Evolutionary conservation across 2,888 invertebrate genomes (phyloP).

Genomic region (Eristalis arbustorum): DNA sequence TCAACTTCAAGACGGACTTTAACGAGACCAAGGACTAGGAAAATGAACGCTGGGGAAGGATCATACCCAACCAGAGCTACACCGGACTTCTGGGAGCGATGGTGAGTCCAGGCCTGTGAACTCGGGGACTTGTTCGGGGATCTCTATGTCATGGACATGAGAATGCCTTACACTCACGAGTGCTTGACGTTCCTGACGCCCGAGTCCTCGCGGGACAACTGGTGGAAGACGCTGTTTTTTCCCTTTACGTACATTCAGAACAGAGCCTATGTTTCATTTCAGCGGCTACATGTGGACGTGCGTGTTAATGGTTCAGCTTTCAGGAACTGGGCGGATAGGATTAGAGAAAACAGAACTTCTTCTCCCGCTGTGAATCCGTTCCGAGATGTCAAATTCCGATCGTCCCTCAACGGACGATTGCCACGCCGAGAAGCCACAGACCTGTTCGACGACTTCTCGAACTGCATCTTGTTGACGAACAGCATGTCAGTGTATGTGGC

Average conservation of each 20-base stretch:
- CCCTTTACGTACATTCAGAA: slow-evolving; percentile 86
- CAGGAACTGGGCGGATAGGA: slow-evolving; percentile 80
- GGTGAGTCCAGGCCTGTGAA: slow-evolving; percentile 73
- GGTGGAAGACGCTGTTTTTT: slow-evolving; percentile 90
- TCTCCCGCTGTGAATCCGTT: slow-evolving; percentile 31
- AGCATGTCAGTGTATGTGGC: slow-evolving; percentile 91
- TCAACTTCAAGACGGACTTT: slow-evolving; percentile 86
- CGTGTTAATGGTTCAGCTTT: slow-evolving; percentile 85
- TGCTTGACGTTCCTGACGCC: slow-evolving; percentile 92
- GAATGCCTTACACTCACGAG: slow-evolving; percentile 89
- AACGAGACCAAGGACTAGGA: slow-evolving; percentile 85
- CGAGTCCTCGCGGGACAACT: slow-evolving; percentile 89
- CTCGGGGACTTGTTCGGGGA: slow-evolving; percentile 83
- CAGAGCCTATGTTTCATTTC: slow-evolving; percentile 71
- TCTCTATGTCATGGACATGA: slow-evolving; percentile 88
- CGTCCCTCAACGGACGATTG: slow-evolving; percentile 72
- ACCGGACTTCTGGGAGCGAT: slow-evolving; percentile 89
- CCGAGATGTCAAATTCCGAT: slow-evolving; percentile 73
- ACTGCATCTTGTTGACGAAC: slow-evolving; percentile 89
- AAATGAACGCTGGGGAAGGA: slow-evolving; percentile 85
- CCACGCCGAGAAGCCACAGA: slow-evolving; percentile 79
- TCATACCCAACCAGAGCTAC: slow-evolving; percentile 84
- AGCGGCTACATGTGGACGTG: slow-evolving; percentile 89
- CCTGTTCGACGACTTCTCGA: slow-evolving; percentile 86
- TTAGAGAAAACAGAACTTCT: slow-evolving; percentile 1